phyloP scores from a whole-genome alignment of 1,140 invertebrate species.

The Zaprionus camerounensis region DNA sequence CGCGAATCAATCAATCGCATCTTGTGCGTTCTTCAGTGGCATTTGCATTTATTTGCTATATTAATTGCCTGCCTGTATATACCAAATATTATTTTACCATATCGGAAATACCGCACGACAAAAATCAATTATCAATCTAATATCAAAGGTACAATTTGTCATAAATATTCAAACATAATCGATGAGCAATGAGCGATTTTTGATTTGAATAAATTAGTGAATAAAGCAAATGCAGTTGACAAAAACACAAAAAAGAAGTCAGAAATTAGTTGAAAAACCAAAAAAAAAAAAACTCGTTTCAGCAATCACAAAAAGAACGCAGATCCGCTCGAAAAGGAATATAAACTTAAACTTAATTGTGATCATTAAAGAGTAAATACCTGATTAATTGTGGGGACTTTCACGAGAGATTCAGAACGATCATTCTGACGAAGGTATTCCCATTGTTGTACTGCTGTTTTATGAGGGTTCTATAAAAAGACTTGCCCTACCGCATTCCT shows the following conservation, averaged over 20 bases:
- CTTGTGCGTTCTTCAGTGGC: constrained; percentile 1
- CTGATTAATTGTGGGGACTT: constrained; percentile 35
- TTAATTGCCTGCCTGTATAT: constrained; percentile 32
- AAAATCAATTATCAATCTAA: constrained; percentile 39
- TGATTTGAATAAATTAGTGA: constrained; percentile 10
- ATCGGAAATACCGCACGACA: constrained; percentile 40
- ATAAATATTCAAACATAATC: constrained; percentile 40
- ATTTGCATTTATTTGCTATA: constrained; percentile 37
- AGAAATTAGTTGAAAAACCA: neutral
- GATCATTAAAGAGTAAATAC: constrained; percentile 22
- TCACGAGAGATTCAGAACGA: constrained; percentile 10
- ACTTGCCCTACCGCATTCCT: constrained; percentile 36
- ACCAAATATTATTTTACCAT: constrained; percentile 39
- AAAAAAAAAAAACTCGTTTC: constrained; percentile 33
- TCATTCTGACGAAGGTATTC: neutral
- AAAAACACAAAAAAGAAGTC: neutral
- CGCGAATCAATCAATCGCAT: constrained; percentile 26
- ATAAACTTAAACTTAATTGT: constrained; percentile 36
- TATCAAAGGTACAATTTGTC: constrained; percentile 45
- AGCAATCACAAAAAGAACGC: neutral
- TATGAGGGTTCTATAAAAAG: constrained; percentile 30
- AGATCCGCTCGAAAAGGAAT: constrained; percentile 14
- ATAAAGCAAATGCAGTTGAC: neutral
- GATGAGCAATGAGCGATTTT: constrained; percentile 48
- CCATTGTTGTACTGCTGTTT: constrained; percentile 1